Evolutionary conservation across 1,140 invertebrate genomes (phyloP).

Genomic region (Leptinotarsa texana): DNA sequence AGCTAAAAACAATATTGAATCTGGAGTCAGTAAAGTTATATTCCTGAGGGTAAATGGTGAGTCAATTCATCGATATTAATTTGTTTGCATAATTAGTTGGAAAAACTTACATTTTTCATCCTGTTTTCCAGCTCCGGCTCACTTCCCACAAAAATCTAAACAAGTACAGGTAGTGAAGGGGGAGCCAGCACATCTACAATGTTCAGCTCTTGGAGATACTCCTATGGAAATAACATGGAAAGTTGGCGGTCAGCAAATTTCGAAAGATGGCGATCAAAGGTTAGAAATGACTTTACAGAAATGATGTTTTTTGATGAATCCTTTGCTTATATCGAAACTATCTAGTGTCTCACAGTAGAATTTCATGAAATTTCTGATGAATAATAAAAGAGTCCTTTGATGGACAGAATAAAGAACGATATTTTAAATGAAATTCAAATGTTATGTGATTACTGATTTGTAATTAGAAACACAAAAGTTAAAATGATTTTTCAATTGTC

Average conservation of each 20-base stretch:
- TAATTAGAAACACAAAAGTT: no score
- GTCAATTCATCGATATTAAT: slow-evolving; percentile 45
- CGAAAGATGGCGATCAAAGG: slow-evolving; percentile 59
- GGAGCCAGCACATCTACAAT: slow-evolving; percentile 78
- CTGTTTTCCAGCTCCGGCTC: slow-evolving; percentile 71
- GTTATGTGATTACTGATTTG: no score
- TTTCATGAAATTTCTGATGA: no score
- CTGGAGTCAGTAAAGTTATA: slow-evolving; percentile 84
- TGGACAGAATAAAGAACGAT: no score
- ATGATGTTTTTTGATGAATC: no score
- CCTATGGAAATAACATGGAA: slow-evolving; percentile 86
- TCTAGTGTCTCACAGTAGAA: no score
- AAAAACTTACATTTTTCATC: not conserved
- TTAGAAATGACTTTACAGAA: not conserved
- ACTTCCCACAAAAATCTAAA: slow-evolving; percentile 79
- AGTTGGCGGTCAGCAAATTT: slow-evolving; percentile 65
- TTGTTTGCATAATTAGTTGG: not conserved
- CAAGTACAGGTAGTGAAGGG: slow-evolving; percentile 75
- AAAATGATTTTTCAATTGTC: no score
- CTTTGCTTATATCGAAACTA: no score
- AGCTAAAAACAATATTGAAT: slow-evolving; percentile 87
- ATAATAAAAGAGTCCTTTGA: no score
- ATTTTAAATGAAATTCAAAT: no score
- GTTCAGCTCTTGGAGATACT: slow-evolving; percentile 85
- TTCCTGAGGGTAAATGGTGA: slow-evolving; percentile 85